Evolutionary conservation across 64 coral and sea anemone genomes (phyloP).

Genomic region (Trachythela sp.): DNA sequence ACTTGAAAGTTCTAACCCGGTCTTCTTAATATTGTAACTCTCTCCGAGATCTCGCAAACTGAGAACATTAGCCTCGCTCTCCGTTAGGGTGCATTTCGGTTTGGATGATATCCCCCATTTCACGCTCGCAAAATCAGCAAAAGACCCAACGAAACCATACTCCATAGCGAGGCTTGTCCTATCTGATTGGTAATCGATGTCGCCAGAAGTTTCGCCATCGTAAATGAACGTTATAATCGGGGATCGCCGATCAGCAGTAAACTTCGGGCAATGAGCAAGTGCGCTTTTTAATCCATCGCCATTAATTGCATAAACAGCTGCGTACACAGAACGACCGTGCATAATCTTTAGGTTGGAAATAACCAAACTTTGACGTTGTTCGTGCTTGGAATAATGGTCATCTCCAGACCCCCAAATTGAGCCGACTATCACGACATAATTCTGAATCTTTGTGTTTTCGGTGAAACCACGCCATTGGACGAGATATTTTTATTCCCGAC

Average conservation of each 20-base stretch:
- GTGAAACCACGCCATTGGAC: neutral
- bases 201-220: conserved; percentile 6
- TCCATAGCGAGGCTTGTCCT: conserved; percentile 7
- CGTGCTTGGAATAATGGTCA: conserved; percentile 61
- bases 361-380: conserved; percentile 51
- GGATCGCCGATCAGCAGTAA: conserved; percentile 56
- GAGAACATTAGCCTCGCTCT: conserved; percentile 61
- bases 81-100: conserved; percentile 58
- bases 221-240: no score
- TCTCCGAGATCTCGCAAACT: conserved; percentile 63
- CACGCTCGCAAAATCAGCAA: conserved; percentile 40
- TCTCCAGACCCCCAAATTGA: conserved; percentile 79
- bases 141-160: conserved; percentile 43
- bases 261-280: conserved; percentile 53
- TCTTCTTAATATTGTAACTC: conserved; percentile 54
- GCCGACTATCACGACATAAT: conserved; percentile 56
- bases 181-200: conserved; percentile 69
- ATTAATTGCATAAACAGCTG: conserved; percentile 73
- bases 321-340: conserved; percentile 20
- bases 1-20: conserved; percentile 54
- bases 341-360: conserved; percentile 71
- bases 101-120: conserved; percentile 73
- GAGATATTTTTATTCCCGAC: conserved; percentile 14
- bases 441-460: conserved; percentile 44
- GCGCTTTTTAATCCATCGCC: conserved; percentile 74